phyloP scores from a whole-genome alignment of 2,797 vertebrate species.

The Pelochelys cantorii region DNA sequence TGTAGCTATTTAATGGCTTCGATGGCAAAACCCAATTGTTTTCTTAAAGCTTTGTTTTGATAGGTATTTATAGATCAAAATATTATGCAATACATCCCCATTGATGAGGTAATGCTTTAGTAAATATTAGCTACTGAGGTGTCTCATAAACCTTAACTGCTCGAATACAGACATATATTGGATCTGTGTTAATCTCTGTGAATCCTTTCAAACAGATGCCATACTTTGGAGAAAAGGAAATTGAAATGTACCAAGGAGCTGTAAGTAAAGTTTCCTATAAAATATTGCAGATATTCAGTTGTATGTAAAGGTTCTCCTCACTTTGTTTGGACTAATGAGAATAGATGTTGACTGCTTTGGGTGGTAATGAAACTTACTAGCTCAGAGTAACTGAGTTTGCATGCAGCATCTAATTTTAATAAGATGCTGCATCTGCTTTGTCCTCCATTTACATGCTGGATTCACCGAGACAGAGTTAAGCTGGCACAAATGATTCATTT shows the following conservation, averaged over 20 bases:
- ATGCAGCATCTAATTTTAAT: background rate
- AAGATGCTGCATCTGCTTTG: background rate
- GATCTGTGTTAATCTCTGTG: slow-evolving; percentile 96
- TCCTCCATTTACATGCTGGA: background rate
- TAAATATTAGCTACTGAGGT: background rate
- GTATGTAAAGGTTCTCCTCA: background rate
- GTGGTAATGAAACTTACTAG: background rate
- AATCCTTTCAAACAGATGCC: slow-evolving; percentile 99
- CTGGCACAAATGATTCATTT: background rate
- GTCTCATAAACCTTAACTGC: slow-evolving; percentile 82
- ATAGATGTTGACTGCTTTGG: background rate
- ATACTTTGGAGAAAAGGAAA: slow-evolving; percentile 97
- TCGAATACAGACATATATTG: slow-evolving; percentile 93
- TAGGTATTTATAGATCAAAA: background rate
- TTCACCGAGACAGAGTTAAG: background rate
- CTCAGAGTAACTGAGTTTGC: background rate
- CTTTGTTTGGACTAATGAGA: background rate
- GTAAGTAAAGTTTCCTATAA: slow-evolving; percentile 85
- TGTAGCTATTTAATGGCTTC: background rate
- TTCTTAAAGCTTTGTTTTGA: background rate
- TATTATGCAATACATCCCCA: background rate
- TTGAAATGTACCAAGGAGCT: slow-evolving; percentile 99
- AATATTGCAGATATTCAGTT: background rate
- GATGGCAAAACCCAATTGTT: background rate
- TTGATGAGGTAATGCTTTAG: background rate